phyloP scores from a whole-genome alignment of 2,888 invertebrate species.

The Zygothrica quintamaculata region DNA sequence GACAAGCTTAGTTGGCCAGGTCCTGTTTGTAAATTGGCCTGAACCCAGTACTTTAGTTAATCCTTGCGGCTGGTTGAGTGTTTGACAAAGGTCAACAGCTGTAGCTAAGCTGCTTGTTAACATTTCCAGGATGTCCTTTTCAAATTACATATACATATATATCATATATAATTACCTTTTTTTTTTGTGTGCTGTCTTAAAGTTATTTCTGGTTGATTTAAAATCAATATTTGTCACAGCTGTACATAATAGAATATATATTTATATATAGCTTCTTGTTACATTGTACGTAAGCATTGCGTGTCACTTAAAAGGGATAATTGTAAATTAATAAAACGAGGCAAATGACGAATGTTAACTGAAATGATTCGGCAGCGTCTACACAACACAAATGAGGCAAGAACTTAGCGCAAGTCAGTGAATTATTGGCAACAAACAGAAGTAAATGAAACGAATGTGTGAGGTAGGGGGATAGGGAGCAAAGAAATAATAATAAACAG shows the following conservation, averaged over 20 bases:
- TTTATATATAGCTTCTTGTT: slow-evolving; percentile 27
- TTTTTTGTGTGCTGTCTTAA: slow-evolving; percentile 10
- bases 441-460: slow-evolving; percentile 32
- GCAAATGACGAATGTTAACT: slow-evolving; percentile 24
- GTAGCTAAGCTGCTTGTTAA: no score
- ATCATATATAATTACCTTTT: no score
- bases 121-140: no score
- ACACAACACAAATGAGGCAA: slow-evolving; percentile 16
- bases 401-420: slow-evolving; percentile 10
- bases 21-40: no score
- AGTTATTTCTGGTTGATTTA: slow-evolving; percentile 20
- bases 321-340: slow-evolving; percentile 65
- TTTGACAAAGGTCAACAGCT: neutral
- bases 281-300: slow-evolving; percentile 26
- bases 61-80: neutral
- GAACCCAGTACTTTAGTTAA: no score
- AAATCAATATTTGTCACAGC: slow-evolving; percentile 46
- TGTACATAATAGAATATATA: slow-evolving; percentile 31
- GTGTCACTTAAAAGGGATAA: slow-evolving; percentile 27
- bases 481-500: slow-evolving; percentile 7
- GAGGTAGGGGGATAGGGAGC: no score
- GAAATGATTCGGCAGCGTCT: slow-evolving; percentile 30
- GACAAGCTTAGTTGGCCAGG: no score
- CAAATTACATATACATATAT: no score
- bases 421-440: slow-evolving; percentile 48